Conservation (phyloP, 1,140 invertebrate species). For the Lucilia cuprina region DNA sequence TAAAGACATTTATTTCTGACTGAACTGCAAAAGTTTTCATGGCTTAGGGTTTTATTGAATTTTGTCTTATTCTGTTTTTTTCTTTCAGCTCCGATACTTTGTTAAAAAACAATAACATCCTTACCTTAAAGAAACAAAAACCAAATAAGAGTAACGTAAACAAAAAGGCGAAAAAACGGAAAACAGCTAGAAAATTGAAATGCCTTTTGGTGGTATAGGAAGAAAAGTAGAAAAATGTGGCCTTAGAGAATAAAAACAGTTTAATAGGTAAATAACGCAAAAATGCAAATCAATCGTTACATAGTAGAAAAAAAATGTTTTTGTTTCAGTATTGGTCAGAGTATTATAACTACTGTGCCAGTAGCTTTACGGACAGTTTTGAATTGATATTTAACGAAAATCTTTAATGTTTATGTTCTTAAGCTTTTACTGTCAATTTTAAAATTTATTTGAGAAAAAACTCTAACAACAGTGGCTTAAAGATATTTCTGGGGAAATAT, state of each 20-base stretch:
- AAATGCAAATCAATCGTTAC: slow-evolving; percentile 27
- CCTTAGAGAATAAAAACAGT: slow-evolving; percentile 1
- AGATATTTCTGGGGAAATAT: too few relatives aligned
- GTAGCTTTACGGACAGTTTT: background rate
- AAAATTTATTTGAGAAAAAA: too few relatives aligned
- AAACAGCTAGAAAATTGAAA: background rate
- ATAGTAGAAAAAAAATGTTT: background rate
- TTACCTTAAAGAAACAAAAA: background rate
- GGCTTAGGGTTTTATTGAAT: slow-evolving; percentile 14
- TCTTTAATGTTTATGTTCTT: background rate
- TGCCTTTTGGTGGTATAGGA: background rate
- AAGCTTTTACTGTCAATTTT: too few relatives aligned
- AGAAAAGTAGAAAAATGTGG: background rate
- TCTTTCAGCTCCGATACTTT: background rate
- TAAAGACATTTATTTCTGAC: slow-evolving; percentile 18
- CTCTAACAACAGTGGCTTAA: too few relatives aligned
- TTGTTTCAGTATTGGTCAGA: background rate
- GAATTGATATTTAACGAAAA: slow-evolving; percentile 2
- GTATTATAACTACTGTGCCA: background rate
- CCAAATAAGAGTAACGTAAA: background rate
- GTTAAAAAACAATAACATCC: background rate
- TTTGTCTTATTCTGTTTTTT: background rate
- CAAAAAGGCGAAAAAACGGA: background rate
- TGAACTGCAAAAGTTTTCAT: background rate
- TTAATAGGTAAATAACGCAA: slow-evolving; percentile 33